A percentile compares a stretch with the other conserved stretches of the same genome.
phyloP scores from a whole-genome alignment of 2,797 vertebrate genomes.

The Rhynchotus rufescens region DNA sequence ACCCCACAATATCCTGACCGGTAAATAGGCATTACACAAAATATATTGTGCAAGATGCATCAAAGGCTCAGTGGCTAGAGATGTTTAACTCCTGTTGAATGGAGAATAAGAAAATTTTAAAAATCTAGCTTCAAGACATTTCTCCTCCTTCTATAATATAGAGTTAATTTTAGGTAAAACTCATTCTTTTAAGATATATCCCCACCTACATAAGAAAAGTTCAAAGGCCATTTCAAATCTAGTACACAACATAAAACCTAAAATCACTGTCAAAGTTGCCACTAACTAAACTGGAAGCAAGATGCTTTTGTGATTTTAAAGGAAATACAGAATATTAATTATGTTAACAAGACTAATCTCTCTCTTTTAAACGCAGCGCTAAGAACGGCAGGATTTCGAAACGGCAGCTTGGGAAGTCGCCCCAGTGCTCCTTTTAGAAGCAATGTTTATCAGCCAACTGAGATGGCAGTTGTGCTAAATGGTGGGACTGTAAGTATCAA shows the following conservation, averaged over 20 bases:
- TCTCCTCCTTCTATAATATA: neutral
- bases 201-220: neutral
- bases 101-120: neutral
- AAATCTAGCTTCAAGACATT: neutral
- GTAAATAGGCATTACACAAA: neutral
- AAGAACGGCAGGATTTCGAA: slow-evolving; percentile 90
- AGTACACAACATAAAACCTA: neutral
- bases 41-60: neutral
- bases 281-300: neutral
- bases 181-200: neutral
- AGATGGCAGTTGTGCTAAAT: slow-evolving; percentile 98
- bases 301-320: neutral
- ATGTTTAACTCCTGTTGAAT: neutral
- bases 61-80: neutral
- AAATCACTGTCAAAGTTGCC: neutral
- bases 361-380: slow-evolving; percentile 80
- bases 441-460: slow-evolving; percentile 98
- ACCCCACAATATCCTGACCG: neutral
- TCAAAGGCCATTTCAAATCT: neutral
- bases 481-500: slow-evolving; percentile 96
- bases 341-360: slow-evolving; percentile 6
- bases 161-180: neutral
- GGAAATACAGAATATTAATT: neutral
- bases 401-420: slow-evolving; percentile 87
- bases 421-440: slow-evolving; percentile 95